These are phyloP conservation scores for Aselliscus stoliczkanus DNA, from an alignment of 2,797 vertebrate genomes.

Conservation along the genomic window DNA sequence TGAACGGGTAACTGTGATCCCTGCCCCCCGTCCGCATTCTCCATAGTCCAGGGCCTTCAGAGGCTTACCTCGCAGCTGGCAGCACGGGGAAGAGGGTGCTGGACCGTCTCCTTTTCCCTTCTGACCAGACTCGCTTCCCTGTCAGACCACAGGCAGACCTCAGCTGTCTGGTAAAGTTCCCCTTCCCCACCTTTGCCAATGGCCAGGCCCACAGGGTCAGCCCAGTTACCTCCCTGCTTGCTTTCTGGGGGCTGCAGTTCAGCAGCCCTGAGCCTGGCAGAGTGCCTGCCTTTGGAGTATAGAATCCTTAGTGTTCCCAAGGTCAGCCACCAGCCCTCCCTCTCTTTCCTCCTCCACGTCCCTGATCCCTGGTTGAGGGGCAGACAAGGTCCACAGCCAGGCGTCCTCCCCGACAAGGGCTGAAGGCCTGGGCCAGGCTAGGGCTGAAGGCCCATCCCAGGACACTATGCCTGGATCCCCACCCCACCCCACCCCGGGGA, in stretches of 20 bases:
- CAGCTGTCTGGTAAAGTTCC: neutral
- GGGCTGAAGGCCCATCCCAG: neutral
- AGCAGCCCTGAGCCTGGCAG: neutral
- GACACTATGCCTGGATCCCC: neutral
- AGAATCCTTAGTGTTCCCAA: neutral
- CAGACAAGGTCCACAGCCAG: neutral
- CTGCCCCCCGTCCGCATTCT: too few species aligned
- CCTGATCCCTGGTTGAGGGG: neutral
- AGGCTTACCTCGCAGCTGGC: neutral
- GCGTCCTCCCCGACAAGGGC: neutral
- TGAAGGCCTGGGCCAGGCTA: neutral
- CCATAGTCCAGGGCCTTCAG: neutral
- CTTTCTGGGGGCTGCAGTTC: neutral
- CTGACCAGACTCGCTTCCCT: neutral
- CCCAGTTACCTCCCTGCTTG: neutral
- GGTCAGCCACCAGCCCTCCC: neutral
- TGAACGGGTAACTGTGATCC: neutral
- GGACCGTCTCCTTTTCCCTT: neutral
- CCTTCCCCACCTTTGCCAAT: conserved; percentile 28
- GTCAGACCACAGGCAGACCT: neutral
- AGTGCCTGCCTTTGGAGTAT: neutral
- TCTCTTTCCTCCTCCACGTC: neutral
- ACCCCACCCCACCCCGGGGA: too few species aligned
- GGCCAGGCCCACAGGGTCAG: neutral
- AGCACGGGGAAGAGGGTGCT: neutral